A percentile compares a stretch with the other conserved stretches of the same genome.
phyloP scores from a whole-genome alignment of 2,888 invertebrate species.

The Piscicola geometra region DNA sequence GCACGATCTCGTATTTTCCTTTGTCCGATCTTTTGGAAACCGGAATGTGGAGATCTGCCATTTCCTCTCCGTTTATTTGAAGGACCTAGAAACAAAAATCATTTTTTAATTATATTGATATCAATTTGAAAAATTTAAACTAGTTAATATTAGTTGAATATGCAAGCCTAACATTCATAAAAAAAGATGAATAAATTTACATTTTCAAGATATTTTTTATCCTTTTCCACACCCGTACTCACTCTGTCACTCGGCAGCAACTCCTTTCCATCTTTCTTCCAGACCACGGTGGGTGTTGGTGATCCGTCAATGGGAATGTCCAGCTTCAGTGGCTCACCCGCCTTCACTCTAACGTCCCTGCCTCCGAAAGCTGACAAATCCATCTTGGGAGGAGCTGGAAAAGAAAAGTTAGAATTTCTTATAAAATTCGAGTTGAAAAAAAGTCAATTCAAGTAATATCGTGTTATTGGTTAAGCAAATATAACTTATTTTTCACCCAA shows the following conservation, averaged over 20 bases:
- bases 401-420: neutral
- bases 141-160: too few species aligned
- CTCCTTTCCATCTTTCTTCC: slow-evolving; percentile 61
- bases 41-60: slow-evolving; percentile 51
- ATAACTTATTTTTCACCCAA: too few species aligned
- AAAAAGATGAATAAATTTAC: too few species aligned
- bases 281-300: slow-evolving; percentile 83
- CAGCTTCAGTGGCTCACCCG: slow-evolving; percentile 91
- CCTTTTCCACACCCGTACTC: neutral
- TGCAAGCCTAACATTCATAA: too few species aligned
- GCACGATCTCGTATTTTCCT: slow-evolving; percentile 54
- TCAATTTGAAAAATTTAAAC: too few species aligned
- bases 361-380: slow-evolving; percentile 79
- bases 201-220: too few species aligned
- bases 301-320: slow-evolving; percentile 89
- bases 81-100: slow-evolving; percentile 43
- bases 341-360: slow-evolving; percentile 85
- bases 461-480: too few species aligned
- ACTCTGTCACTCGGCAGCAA: slow-evolving; percentile 34
- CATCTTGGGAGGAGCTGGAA: slow-evolving; percentile 79
- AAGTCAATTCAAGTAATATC: neutral
- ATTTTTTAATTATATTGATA: too few species aligned
- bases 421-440: neutral
- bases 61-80: slow-evolving; percentile 49
- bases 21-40: slow-evolving; percentile 53